Conservation (phyloP, 2,113 vertebrate genomes). For the Stercorarius parasiticus region DNA sequence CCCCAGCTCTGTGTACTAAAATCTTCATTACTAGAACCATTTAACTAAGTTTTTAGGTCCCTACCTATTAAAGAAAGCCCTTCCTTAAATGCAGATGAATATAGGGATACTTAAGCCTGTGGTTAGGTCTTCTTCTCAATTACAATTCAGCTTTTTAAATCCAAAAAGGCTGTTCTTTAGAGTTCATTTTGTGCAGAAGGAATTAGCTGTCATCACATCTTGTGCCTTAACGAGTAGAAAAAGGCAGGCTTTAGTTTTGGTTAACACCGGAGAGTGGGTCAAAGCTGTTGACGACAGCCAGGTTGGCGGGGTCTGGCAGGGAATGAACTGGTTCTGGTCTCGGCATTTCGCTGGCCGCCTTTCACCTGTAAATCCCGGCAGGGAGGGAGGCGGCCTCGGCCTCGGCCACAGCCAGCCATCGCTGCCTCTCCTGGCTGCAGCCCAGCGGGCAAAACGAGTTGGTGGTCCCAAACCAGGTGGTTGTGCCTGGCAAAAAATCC, state of each 20-base stretch:
- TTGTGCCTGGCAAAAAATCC: neutral
- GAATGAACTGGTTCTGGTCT: neutral
- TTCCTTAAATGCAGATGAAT: neutral
- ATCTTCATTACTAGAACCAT: neutral
- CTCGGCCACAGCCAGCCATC: neutral
- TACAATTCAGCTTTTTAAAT: neutral
- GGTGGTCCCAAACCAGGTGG: neutral
- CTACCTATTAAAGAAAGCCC: neutral
- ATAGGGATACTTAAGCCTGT: neutral
- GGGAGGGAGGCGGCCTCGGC: neutral
- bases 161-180: slow-evolving; percentile 9
- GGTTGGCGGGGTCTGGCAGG: neutral
- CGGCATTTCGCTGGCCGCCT: neutral
- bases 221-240: neutral
- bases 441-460: neutral
- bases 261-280: neutral
- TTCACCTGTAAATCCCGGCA: neutral
- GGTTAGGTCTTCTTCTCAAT: neutral
- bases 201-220: neutral
- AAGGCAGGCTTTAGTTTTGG: neutral
- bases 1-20: neutral
- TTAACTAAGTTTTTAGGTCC: neutral
- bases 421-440: neutral
- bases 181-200: neutral
- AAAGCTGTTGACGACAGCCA: neutral